Base-by-base conservation (phyloP, 2,888 invertebrate species). In the Microctonus aethiopoides region DNA sequence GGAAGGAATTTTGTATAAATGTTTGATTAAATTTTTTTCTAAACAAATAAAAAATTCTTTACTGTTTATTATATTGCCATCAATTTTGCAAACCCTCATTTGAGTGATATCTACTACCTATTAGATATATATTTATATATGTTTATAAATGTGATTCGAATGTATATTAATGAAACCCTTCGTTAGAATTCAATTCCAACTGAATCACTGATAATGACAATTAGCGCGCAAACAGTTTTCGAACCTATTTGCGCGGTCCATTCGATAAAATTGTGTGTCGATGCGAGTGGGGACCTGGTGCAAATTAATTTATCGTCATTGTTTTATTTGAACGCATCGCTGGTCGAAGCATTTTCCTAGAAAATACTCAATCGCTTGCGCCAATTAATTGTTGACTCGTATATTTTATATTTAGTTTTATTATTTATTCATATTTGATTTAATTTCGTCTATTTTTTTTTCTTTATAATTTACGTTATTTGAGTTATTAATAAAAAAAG, bases 181-280 rank as follows among this genome's bases (percentile, higher is more conserved):
- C 62, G 51, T 63, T 63, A 51, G 51, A 63, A 20, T 63, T 7
- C 46, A 26, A 51, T 63, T 32, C 46, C 29, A 51, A 63, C 51
- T 51, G 62, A 63, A 63, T 51, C 46, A 51, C 24, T 26, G 62
- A 63, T 63, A 63, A 63, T 63, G 62, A 63, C 51, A 63, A 63
- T 63, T 63, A 63, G 62, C 32, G 46, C 29, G 29, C 62, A 63
- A 63, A 63, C 51, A 63, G 62, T 51, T 32, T 51, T 51, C 10
- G 46, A 61, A 24, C 61, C 61, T 63, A 63, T 63, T 63, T 63
- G 62, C 46, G 20, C 16, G 16, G 7, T 51, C 13, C 51, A 51
- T 32, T 63, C 13, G 51, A 63, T 63, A 51, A 63, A 63, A 63
- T 63, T 63, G 32, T 51, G 32, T 29, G 46, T 9, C 20, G 9